These are phyloP conservation scores for Littorina saxatilis DNA, from an alignment of 1,140 invertebrate species.

Conservation along the genomic window DNA sequence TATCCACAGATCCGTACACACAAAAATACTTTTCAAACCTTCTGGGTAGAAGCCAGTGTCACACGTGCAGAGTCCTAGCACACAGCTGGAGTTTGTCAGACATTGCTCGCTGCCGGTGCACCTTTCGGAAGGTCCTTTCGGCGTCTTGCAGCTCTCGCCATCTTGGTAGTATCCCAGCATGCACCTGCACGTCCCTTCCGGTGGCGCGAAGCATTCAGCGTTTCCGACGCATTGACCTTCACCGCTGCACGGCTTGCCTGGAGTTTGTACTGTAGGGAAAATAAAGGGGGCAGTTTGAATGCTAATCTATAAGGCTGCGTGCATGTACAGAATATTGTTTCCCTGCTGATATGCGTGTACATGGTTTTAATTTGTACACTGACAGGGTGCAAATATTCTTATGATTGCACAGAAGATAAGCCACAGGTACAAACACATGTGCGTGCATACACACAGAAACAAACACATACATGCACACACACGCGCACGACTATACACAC, in stretches of 20 bases:
- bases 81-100: slow-evolving; percentile 23
- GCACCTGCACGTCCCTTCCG: slow-evolving; percentile 32
- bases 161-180: slow-evolving; percentile 20
- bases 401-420: too few species aligned
- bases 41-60: slow-evolving; percentile 25
- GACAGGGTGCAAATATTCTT: too few species aligned
- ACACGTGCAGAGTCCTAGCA: slow-evolving; percentile 23
- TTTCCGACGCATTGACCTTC: slow-evolving; percentile 37
- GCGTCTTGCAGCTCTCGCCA: slow-evolving; percentile 27
- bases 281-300: neutral
- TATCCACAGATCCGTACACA: too few species aligned
- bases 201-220: slow-evolving; percentile 31
- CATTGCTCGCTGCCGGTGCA: slow-evolving; percentile 24
- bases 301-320: too few species aligned
- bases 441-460: too few species aligned
- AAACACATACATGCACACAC: too few species aligned
- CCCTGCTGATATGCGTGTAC: too few species aligned
- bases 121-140: slow-evolving; percentile 19
- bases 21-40: too few species aligned
- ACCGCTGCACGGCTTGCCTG: slow-evolving; percentile 28
- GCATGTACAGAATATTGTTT: too few species aligned
- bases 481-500: too few species aligned
- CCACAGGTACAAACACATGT: too few species aligned
- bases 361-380: too few species aligned
- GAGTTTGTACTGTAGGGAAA: neutral